These are phyloP conservation scores for Microplitis demolitor DNA, from an alignment of 1,140 invertebrate genomes.

Conservation along the genomic window DNA sequence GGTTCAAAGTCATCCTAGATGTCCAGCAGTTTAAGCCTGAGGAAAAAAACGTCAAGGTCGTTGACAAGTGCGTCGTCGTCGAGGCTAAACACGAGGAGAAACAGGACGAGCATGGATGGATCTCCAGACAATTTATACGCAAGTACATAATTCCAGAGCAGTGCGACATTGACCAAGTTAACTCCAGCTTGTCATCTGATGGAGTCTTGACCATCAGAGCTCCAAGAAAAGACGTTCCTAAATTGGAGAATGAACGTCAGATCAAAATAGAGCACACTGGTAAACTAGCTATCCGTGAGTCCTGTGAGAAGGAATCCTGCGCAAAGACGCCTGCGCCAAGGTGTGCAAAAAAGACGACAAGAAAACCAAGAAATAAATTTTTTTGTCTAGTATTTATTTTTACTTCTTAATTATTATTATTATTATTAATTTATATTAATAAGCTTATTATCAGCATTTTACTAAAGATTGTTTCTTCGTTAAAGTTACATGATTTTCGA, in stretches of 20 bases:
- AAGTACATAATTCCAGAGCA: constrained; percentile 71
- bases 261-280: constrained; percentile 44
- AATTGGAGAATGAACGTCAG: constrained; percentile 35
- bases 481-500: no score
- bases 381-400: background rate
- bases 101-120: constrained; percentile 72
- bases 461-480: no score
- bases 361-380: constrained; percentile 66
- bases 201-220: constrained; percentile 72
- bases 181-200: constrained; percentile 72
- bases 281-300: constrained; percentile 40
- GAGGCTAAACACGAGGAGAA: constrained; percentile 80
- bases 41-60: constrained; percentile 78
- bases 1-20: constrained; percentile 74
- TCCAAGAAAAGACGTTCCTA: constrained; percentile 59
- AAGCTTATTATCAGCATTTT: no score
- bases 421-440: no score
- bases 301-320: background rate
- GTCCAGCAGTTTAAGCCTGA: constrained; percentile 83
- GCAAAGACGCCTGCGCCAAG: constrained; percentile 18
- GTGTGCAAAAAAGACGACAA: constrained; percentile 77
- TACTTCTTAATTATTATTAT: constrained; percentile 18
- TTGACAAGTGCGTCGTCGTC: constrained; percentile 67
- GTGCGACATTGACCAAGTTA: constrained; percentile 65
- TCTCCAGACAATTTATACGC: constrained; percentile 73